Percentiles rank a stretch among this genome's conserved stretches.
Conservation (phyloP, 2,113 vertebrate genomes). For the Scolopax mira region DNA sequence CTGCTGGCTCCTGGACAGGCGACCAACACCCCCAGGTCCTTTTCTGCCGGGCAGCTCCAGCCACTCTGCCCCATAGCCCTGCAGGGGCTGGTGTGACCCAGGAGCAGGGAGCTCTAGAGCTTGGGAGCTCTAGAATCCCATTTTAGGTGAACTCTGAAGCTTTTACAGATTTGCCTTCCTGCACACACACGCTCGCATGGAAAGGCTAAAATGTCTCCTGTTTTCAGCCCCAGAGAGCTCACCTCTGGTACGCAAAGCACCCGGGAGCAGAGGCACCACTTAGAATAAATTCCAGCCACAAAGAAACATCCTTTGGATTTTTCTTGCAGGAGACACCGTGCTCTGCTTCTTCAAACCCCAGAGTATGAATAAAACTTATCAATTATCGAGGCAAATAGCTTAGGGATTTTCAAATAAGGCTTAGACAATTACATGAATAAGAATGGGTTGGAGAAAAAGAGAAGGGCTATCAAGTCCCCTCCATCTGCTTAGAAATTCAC, state of each 20-base stretch:
- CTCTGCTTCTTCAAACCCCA: neutral
- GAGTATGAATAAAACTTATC: neutral
- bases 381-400: constrained; percentile 18
- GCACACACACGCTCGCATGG: neutral
- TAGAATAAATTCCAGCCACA: neutral
- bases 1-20: no score
- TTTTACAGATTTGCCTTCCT: neutral
- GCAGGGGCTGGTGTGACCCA: no score
- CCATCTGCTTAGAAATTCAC: neutral
- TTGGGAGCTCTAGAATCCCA: neutral
- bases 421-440: constrained; percentile 10
- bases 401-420: constrained; percentile 1
- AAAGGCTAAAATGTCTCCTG: neutral
- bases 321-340: neutral
- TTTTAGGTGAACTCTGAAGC: neutral
- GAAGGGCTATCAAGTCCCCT: neutral
- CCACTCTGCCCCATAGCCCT: no score
- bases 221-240: neutral
- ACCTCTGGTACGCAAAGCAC: neutral
- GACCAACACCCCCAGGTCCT: no score
- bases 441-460: neutral
- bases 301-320: neutral
- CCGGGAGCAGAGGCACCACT: neutral
- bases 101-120: neutral
- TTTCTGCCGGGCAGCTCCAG: no score